These are phyloP conservation scores for Aproaerema taeniolella DNA, from an alignment of 2,888 invertebrate genomes.

Conservation along the genomic window DNA sequence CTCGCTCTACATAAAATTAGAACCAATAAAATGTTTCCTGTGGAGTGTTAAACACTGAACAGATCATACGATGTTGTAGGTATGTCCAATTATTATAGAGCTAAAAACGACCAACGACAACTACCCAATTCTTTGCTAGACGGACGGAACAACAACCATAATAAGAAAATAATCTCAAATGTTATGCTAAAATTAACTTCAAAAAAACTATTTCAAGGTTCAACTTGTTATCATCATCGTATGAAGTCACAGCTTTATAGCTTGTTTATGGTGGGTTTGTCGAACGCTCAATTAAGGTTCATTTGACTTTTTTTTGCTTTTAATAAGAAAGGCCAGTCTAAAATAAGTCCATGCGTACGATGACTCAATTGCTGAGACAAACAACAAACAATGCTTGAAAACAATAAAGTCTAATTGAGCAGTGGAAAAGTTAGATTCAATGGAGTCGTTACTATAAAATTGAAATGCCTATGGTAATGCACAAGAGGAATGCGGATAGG, in stretches of 20 bases:
- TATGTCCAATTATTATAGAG: too few relatives aligned
- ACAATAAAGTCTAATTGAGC: not conserved
- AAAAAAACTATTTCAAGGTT: slow-evolving; percentile 4
- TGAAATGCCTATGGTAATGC: slow-evolving; percentile 29
- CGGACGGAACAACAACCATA: slow-evolving; percentile 13
- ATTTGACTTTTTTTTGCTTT: slow-evolving; percentile 41
- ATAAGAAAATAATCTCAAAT: slow-evolving; percentile 8
- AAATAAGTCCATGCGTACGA: slow-evolving; percentile 31
- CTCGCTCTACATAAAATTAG: slow-evolving; percentile 25
- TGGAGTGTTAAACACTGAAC: too few relatives aligned
- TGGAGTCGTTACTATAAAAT: slow-evolving; percentile 13
- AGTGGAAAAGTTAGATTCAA: slow-evolving; percentile 3
- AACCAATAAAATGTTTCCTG: slow-evolving; percentile 33
- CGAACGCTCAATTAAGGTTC: slow-evolving; percentile 38
- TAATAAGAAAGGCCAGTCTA: slow-evolving; percentile 31
- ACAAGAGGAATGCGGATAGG: slow-evolving; percentile 40
- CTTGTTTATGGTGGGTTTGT: slow-evolving; percentile 24
- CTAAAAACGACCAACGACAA: too few relatives aligned
- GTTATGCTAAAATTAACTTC: slow-evolving; percentile 3
- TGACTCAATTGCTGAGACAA: slow-evolving; percentile 5
- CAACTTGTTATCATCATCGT: not conserved
- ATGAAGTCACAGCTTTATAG: slow-evolving; percentile 9
- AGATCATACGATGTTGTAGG: too few relatives aligned
- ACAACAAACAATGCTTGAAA: slow-evolving; percentile 5
- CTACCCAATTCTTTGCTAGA: too few relatives aligned